Conservation (phyloP, 2,888 invertebrate species). For the Anoplius nigerrimus region DNA sequence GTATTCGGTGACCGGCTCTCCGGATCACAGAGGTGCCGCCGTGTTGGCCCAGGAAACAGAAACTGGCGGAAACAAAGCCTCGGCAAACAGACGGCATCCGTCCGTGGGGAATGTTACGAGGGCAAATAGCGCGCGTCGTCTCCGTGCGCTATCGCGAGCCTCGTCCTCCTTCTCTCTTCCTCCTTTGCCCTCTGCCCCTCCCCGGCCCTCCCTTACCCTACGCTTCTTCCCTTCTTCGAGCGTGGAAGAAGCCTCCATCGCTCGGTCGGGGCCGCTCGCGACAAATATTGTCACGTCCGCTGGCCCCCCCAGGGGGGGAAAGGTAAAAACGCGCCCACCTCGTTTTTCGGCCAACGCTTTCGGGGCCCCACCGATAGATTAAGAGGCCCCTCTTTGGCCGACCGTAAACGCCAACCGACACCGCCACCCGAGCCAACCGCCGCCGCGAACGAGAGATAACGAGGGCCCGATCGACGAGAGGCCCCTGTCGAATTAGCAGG, state of each 20-base stretch:
- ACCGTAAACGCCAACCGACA: constrained; percentile 42
- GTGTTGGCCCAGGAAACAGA: constrained; percentile 74
- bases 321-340: constrained; percentile 36
- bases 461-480: constrained; percentile 47
- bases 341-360: constrained; percentile 38
- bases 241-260: too few relatives aligned
- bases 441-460: constrained; percentile 2
- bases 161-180: constrained; percentile 1
- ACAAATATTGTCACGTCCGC: constrained; percentile 67
- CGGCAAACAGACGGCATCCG: constrained; percentile 65
- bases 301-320: constrained; percentile 11
- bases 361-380: constrained; percentile 48
- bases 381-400: constrained; percentile 36
- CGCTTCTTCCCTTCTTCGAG: neutral
- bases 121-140: constrained; percentile 64
- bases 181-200: constrained; percentile 17
- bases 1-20: constrained; percentile 62
- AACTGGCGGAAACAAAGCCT: constrained; percentile 74
- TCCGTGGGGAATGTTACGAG: constrained; percentile 65
- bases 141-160: constrained; percentile 39
- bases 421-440: constrained; percentile 20
- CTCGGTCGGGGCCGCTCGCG: constrained; percentile 47
- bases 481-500: constrained; percentile 64
- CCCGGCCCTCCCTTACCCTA: neutral
- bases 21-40: constrained; percentile 67